phyloP scores from a whole-genome alignment of 2,113 vertebrate species.

The Pelobates fuscus region DNA sequence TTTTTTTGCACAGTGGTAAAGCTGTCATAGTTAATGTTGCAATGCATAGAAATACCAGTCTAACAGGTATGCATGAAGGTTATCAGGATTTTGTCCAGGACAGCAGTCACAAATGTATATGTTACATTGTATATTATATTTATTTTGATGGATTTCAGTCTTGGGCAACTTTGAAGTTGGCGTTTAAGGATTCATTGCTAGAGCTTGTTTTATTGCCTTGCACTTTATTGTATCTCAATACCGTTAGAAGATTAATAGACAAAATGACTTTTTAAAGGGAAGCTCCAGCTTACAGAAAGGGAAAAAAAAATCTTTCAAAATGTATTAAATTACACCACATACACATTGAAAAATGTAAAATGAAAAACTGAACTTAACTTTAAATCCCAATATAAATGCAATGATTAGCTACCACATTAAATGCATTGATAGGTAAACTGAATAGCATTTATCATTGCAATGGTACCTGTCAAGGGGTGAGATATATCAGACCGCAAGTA shows the following conservation, averaged over 20 bases:
- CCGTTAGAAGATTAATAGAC: neutral
- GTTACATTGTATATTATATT: neutral
- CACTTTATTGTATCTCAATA: neutral
- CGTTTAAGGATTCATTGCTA: neutral
- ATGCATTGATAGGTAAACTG: no score
- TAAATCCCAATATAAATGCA: no score
- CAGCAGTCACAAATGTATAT: conserved; percentile 3
- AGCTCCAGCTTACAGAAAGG: no score
- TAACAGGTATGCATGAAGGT: neutral
- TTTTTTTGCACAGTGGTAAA: conserved; percentile 2
- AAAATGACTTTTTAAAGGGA: neutral
- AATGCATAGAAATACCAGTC: conserved; percentile 13
- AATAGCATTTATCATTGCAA: no score
- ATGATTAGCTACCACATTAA: no score
- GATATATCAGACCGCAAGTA: no score
- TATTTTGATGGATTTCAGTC: neutral
- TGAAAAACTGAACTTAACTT: no score
- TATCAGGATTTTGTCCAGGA: neutral
- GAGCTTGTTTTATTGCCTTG: neutral
- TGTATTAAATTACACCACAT: no score
- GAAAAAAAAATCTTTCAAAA: no score
- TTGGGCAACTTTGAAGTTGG: neutral
- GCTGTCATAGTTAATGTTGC: conserved; percentile 13
- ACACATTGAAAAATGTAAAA: no score
- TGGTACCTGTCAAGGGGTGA: no score